Evolutionary conservation across 2,888 invertebrate genomes (phyloP).

Genomic region (Caenorhabditis macrosperma): DNA sequence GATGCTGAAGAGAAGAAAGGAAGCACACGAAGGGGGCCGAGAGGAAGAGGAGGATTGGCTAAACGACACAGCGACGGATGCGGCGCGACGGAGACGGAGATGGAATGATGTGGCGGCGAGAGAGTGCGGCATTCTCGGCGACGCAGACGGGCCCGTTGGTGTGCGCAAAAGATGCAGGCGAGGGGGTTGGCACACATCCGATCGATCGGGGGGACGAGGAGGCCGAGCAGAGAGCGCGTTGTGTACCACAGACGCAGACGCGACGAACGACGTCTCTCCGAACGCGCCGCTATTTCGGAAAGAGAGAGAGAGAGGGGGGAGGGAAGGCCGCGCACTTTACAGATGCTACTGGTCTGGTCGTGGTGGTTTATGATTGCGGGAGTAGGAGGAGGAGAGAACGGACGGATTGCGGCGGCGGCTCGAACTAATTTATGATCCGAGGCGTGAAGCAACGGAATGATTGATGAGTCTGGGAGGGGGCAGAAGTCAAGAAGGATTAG

Average conservation of each 20-base stretch:
- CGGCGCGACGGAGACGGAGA: slow-evolving; percentile 56
- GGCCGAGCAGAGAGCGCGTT: slow-evolving; percentile 32
- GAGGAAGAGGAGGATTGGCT: slow-evolving; percentile 48
- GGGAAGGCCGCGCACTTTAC: slow-evolving; percentile 49
- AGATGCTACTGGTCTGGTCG: slow-evolving; percentile 40
- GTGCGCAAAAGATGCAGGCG: slow-evolving; percentile 49
- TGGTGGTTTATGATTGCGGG: slow-evolving; percentile 51
- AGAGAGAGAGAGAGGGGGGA: background rate
- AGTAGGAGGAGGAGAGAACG: background rate
- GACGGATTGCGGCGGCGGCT: background rate
- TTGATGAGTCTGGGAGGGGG: background rate
- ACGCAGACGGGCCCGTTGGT: slow-evolving; percentile 29
- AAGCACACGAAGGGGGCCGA: slow-evolving; percentile 28
- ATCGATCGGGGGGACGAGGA: slow-evolving; percentile 31
- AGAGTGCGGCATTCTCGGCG: slow-evolving; percentile 32
- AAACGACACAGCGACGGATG: slow-evolving; percentile 52
- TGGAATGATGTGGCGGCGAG: slow-evolving; percentile 46
- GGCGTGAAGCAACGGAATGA: background rate
- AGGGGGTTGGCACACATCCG: slow-evolving; percentile 54
- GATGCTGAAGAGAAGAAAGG: slow-evolving; percentile 29
- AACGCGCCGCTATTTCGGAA: slow-evolving; percentile 44
- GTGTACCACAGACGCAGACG: slow-evolving; percentile 51
- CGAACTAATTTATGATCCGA: background rate
- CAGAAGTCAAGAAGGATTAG: background rate
- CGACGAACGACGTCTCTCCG: slow-evolving; percentile 23